Evolutionary conservation across 2,113 vertebrate genomes (phyloP).

Genomic region (Sander vitreus): DNA sequence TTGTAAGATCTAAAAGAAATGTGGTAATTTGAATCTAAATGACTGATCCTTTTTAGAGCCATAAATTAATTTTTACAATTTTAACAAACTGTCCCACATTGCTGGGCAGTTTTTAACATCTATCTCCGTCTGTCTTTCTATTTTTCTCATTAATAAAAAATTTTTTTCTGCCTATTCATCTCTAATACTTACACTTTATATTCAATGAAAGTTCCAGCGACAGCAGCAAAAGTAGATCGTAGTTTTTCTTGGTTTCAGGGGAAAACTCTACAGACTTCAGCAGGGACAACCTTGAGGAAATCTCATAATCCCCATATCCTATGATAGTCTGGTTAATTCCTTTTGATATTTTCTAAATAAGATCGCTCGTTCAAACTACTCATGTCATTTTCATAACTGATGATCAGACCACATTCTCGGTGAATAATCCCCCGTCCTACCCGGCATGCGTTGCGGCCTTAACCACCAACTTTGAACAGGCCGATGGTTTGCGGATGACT

Average conservation of each 20-base stretch:
- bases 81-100: constrained; percentile 25
- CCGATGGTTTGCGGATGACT: constrained; percentile 14
- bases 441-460: constrained; percentile 34
- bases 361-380: not conserved
- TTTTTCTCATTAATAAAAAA: not conserved
- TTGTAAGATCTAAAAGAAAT: not conserved
- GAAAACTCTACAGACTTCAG: not conserved
- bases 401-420: constrained; percentile 11
- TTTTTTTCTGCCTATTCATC: not conserved
- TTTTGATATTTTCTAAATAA: not conserved
- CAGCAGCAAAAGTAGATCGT: not conserved
- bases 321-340: not conserved
- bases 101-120: constrained; percentile 3
- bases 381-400: not conserved
- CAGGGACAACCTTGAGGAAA: not conserved
- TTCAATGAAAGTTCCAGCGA: not conserved
- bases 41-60: constrained; percentile 9
- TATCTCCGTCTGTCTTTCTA: not conserved
- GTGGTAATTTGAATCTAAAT: constrained; percentile 14
- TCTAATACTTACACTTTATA: not conserved
- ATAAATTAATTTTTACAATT: not conserved
- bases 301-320: not conserved
- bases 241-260: not conserved
- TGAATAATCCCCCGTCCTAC: not conserved
- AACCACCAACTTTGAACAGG: constrained; percentile 9